These are phyloP conservation scores for Aphelocoma californica DNA, from an alignment of 2,797 vertebrate genomes.

Conservation along the genomic window DNA sequence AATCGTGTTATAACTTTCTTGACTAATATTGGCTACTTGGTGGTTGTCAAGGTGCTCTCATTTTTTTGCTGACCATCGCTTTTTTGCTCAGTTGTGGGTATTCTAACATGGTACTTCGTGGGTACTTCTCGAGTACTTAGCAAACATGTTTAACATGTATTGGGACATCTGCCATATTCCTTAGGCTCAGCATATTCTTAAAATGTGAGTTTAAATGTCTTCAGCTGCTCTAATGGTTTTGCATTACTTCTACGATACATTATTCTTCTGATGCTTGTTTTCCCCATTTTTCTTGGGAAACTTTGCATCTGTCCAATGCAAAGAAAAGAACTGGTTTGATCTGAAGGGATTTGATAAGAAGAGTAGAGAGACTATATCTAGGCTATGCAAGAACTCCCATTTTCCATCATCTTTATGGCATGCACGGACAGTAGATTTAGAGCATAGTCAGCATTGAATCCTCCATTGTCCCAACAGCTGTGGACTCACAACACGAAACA, in stretches of 20 bases:
- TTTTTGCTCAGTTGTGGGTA: background rate
- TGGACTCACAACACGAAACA: background rate
- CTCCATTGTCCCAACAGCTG: conserved; percentile 23
- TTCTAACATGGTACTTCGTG: background rate
- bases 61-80: background rate
- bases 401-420: background rate
- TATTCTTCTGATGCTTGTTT: background rate
- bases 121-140: background rate
- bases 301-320: background rate
- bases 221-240: background rate
- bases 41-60: background rate
- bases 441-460: background rate
- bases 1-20: background rate
- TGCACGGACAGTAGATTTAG: background rate
- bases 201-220: background rate
- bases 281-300: background rate
- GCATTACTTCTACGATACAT: background rate
- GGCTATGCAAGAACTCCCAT: background rate
- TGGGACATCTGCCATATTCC: background rate
- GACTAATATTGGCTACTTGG: background rate
- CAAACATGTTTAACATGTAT: background rate
- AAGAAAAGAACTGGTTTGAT: background rate
- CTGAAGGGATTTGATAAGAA: background rate
- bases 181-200: background rate
- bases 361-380: background rate